phyloP scores from a whole-genome alignment of 2,888 invertebrate species.

The Melikaiella ostensackeni region DNA sequence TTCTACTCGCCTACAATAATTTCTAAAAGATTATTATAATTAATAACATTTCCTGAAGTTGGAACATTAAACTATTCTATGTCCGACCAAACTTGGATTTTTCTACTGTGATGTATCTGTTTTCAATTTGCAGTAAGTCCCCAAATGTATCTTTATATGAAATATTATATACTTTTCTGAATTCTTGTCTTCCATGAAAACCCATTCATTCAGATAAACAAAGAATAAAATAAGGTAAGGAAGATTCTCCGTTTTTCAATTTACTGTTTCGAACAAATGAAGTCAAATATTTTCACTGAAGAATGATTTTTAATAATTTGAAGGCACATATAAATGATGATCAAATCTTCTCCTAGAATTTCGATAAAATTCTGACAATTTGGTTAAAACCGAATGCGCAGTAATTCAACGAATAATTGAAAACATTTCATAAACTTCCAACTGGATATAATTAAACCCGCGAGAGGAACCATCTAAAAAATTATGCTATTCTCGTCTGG shows the following conservation, averaged over 20 bases:
- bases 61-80: not conserved
- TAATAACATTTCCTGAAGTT: not conserved
- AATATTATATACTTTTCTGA: no score
- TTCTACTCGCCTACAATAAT: not conserved
- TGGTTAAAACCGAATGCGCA: no score
- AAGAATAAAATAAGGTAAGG: no score
- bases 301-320: conserved; percentile 49
- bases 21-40: not conserved
- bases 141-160: no score
- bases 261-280: no score
- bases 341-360: not conserved
- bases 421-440: not conserved
- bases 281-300: conserved; percentile 40
- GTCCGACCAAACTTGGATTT: not conserved
- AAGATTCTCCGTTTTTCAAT: no score
- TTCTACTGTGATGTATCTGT: no score
- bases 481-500: not conserved
- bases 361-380: no score
- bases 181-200: no score
- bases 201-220: no score
- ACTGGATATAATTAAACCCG: not conserved
- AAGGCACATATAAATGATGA: conserved; percentile 11
- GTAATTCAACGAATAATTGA: no score
- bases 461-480: not conserved
- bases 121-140: no score